These are phyloP conservation scores for Mesorhabditis spiculigera DNA, from an alignment of 2,888 invertebrate species.

Conservation along the genomic window DNA sequence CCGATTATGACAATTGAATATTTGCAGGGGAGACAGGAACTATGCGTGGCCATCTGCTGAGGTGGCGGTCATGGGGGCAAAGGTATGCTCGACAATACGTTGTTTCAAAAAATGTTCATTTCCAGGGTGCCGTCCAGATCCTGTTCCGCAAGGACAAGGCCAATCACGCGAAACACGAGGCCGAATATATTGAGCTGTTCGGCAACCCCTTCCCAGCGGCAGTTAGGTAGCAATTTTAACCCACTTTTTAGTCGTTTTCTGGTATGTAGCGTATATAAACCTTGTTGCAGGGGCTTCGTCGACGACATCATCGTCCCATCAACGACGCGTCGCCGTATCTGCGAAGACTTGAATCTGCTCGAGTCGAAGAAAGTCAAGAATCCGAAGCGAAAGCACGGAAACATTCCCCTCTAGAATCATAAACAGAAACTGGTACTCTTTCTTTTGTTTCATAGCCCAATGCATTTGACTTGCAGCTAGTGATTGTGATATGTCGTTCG, in stretches of 20 bases:
- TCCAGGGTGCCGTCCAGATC: conserved; percentile 68
- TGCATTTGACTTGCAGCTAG: too few species aligned
- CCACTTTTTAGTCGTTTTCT: conserved; percentile 7
- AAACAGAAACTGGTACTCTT: too few species aligned
- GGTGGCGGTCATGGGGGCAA: conserved; percentile 72
- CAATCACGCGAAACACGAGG: conserved; percentile 63
- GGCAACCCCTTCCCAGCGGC: conserved; percentile 71
- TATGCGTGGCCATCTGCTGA: conserved; percentile 74
- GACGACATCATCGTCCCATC: conserved; percentile 71
- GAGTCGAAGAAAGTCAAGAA: conserved; percentile 66
- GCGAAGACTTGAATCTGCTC: conserved; percentile 67
- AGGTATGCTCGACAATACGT: conserved; percentile 56
- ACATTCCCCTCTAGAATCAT: conserved; percentile 66
- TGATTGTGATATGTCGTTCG: too few species aligned
- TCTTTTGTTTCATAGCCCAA: too few species aligned
- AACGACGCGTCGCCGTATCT: conserved; percentile 67
- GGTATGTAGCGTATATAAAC: conserved; percentile 13
- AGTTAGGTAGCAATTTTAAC: conserved; percentile 60
- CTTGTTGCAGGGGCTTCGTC: conserved; percentile 65
- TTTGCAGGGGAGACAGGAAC: conserved; percentile 68
- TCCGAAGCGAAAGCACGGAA: conserved; percentile 71
- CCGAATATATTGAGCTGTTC: conserved; percentile 70
- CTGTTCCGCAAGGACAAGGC: conserved; percentile 66
- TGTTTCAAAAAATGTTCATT: conserved; percentile 9
- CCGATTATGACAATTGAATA: neutral